A percentile compares a stretch with the other conserved stretches of the same genome.
Evolutionary conservation across 2,888 invertebrate species (phyloP).

Genomic region (Tiliacea aurago): DNA sequence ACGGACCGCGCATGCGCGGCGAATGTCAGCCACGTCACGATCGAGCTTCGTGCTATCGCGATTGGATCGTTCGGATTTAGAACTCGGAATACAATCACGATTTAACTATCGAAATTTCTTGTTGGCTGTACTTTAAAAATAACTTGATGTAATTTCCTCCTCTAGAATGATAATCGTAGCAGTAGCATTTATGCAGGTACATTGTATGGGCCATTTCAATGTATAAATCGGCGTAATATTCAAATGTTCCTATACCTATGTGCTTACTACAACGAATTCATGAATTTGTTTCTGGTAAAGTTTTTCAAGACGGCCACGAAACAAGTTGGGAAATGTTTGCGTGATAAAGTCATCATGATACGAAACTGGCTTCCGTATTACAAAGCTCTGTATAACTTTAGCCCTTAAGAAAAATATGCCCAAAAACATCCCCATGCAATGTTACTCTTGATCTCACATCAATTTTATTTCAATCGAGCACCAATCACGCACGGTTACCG

Average conservation of each 20-base stretch:
- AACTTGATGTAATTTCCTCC: constrained; percentile 43
- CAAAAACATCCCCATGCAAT: neutral
- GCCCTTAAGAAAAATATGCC: neutral
- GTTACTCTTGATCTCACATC: constrained; percentile 21
- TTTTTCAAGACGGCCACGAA: constrained; percentile 25
- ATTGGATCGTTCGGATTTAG: constrained; percentile 85
- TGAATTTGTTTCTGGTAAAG: constrained; percentile 41
- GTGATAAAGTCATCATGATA: neutral
- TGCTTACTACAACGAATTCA: constrained; percentile 30
- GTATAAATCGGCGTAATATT: constrained; percentile 39
- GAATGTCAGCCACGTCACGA: constrained; percentile 91
- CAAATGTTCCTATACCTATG: constrained; percentile 24
- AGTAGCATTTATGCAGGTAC: constrained; percentile 55
- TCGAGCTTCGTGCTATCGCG: constrained; percentile 86
- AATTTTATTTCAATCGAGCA: constrained; percentile 68
- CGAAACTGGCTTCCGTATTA: constrained; percentile 6
- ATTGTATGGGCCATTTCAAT: constrained; percentile 49
- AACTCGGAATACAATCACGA: constrained; percentile 84
- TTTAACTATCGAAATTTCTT: constrained; percentile 70
- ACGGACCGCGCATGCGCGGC: constrained; percentile 89
- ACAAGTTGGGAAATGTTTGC: constrained; percentile 39
- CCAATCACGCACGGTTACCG: constrained; percentile 81
- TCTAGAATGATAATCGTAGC: constrained; percentile 54
- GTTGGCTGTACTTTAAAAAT: constrained; percentile 70
- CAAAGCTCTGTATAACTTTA: neutral